A percentile compares a stretch with the other conserved stretches of the same genome.
These are phyloP conservation scores for Calliphora vomitoria DNA, from an alignment of 2,888 invertebrate genomes.

Conservation along the genomic window DNA sequence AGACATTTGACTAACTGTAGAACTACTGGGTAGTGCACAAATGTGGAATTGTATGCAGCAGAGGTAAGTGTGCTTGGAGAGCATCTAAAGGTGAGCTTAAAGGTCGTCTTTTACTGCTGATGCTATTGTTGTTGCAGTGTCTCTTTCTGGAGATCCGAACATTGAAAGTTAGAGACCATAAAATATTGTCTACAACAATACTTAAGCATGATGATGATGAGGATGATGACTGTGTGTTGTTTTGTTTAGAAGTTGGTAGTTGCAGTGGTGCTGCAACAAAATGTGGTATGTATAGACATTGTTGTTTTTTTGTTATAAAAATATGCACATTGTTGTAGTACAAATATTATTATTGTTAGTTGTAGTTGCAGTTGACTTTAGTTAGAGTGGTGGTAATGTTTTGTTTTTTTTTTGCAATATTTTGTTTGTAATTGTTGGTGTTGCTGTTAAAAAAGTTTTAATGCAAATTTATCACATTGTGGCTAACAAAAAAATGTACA, in stretches of 20 bases:
- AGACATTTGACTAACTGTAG: too few relatives aligned
- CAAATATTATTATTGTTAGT: constrained; percentile 38
- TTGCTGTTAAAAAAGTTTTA: constrained; percentile 45
- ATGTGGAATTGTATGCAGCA: too few relatives aligned
- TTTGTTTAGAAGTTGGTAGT: constrained; percentile 34
- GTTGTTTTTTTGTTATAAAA: constrained; percentile 14
- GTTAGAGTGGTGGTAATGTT: too few relatives aligned
- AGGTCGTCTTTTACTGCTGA: constrained; percentile 34
- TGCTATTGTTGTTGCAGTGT: constrained; percentile 13
- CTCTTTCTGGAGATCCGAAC: constrained; percentile 19
- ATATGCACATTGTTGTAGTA: constrained; percentile 43
- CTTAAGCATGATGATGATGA: constrained; percentile 15
- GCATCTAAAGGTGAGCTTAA: constrained; percentile 23
- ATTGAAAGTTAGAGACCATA: constrained; percentile 49
- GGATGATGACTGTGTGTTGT: constrained; percentile 22
- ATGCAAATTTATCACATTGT: constrained; percentile 69
- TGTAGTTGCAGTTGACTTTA: neutral
- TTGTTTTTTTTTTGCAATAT: too few relatives aligned
- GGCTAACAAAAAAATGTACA: constrained; percentile 37
- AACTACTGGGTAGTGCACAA: too few relatives aligned
- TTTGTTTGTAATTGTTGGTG: constrained; percentile 33
- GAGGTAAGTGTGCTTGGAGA: neutral
- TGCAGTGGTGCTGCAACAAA: constrained; percentile 9
- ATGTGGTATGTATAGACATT: constrained; percentile 3
- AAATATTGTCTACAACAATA: constrained; percentile 40